phyloP scores from a whole-genome alignment of 1,140 invertebrate species.

The Pristionchus pacificus region DNA sequence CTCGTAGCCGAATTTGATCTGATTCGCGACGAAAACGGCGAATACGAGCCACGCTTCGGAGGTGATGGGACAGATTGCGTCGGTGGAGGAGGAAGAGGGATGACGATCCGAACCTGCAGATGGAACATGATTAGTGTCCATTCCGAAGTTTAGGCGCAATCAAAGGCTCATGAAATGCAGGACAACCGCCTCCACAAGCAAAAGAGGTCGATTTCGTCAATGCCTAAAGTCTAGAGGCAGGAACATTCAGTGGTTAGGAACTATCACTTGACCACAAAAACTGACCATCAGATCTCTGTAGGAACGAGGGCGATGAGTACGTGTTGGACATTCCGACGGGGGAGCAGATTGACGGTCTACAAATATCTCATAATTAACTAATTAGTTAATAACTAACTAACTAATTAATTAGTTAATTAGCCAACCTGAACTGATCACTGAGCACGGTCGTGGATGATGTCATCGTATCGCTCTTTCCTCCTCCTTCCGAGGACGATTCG shows the following conservation, averaged over 20 bases:
- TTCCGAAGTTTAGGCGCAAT: too few species aligned
- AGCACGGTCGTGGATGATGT: not conserved
- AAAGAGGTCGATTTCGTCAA: too few species aligned
- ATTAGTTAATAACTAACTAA: not conserved
- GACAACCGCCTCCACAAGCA: too few species aligned
- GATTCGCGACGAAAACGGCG: not conserved
- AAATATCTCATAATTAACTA: too few species aligned
- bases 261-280: too few species aligned
- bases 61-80: not conserved
- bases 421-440: not conserved
- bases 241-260: too few species aligned
- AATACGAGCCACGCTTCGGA: not conserved
- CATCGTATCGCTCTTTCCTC: not conserved
- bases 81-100: not conserved
- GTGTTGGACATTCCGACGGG: not conserved
- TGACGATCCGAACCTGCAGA: too few species aligned
- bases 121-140: too few species aligned
- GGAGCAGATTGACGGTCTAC: not conserved
- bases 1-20: not conserved
- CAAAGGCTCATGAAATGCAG: too few species aligned
- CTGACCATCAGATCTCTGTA: not conserved
- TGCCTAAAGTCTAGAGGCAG: too few species aligned
- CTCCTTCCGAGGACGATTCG: not conserved
- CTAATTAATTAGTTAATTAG: not conserved
- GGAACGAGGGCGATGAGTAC: not conserved